Evolutionary conservation across 2,113 vertebrate genomes (phyloP).

Genomic region (Gallinago media): DNA sequence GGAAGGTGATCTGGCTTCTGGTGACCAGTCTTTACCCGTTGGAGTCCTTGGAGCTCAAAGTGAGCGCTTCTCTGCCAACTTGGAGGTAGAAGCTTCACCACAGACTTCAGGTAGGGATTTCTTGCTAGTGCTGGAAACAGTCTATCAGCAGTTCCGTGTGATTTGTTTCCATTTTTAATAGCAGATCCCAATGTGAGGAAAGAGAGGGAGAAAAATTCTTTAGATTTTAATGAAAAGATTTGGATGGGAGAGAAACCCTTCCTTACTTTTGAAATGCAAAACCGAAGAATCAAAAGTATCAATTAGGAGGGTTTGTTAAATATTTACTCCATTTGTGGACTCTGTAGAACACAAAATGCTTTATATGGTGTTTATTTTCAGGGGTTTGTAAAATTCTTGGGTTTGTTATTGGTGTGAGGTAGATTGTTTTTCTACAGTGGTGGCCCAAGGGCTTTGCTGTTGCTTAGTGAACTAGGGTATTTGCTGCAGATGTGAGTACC

Average conservation of each 20-base stretch:
- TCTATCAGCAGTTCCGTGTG: neutral
- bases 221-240: neutral
- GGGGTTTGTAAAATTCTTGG: neutral
- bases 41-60: slow-evolving; percentile 89
- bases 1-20: slow-evolving; percentile 89
- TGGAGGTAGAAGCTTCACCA: slow-evolving; percentile 93
- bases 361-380: neutral
- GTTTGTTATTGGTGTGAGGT: neutral
- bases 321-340: neutral
- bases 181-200: neutral
- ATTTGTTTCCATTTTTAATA: neutral
- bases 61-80: slow-evolving; percentile 87
- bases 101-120: slow-evolving; percentile 86
- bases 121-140: neutral
- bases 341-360: neutral
- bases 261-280: neutral
- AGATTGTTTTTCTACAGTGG: neutral
- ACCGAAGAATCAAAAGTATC: neutral
- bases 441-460: neutral
- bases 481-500: neutral
- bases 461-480: neutral
- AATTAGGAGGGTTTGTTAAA: neutral
- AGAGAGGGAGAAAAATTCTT: neutral
- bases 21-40: slow-evolving; percentile 91
- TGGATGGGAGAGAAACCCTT: neutral